Evolutionary conservation across 2,888 invertebrate species (phyloP).

Genomic region (Chymomyza procnemis): DNA sequence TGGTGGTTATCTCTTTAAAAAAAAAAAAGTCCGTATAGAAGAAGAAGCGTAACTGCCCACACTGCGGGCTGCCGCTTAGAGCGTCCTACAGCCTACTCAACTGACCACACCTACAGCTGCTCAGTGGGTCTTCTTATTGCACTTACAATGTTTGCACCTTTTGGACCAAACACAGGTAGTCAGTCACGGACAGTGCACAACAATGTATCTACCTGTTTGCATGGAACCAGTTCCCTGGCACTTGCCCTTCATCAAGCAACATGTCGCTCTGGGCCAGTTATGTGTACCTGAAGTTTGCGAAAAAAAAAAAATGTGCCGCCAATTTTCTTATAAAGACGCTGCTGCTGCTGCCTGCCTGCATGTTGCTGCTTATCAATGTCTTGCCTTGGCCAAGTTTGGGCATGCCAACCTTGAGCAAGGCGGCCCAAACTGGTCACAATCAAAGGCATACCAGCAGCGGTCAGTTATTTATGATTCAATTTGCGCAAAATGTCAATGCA

Average conservation of each 20-base stretch:
- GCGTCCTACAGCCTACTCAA: neutral
- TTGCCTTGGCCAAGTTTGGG: slow-evolving; percentile 32
- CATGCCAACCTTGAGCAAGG: slow-evolving; percentile 33
- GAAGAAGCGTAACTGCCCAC: neutral
- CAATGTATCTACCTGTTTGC: neutral
- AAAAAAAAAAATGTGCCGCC: slow-evolving; percentile 15
- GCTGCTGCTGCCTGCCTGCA: neutral
- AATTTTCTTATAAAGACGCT: slow-evolving; percentile 24
- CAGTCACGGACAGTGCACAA: neutral
- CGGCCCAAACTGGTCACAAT: neutral
- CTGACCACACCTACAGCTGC: neutral
- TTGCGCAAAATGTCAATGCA: slow-evolving; percentile 31
- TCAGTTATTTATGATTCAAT: slow-evolving; percentile 17
- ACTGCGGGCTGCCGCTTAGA: slow-evolving; percentile 5
- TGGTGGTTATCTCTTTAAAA: neutral
- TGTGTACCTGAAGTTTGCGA: neutral
- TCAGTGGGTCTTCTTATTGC: neutral
- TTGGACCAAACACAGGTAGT: neutral
- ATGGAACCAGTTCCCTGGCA: neutral
- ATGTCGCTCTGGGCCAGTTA: neutral
- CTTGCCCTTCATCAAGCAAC: neutral
- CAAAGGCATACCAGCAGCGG: neutral
- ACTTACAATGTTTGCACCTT: neutral
- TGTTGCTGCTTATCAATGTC: slow-evolving; percentile 18
- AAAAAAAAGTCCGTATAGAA: neutral